Evolutionary conservation across 2,797 vertebrate species (phyloP).

Genomic region (Ataeniobius toweri): DNA sequence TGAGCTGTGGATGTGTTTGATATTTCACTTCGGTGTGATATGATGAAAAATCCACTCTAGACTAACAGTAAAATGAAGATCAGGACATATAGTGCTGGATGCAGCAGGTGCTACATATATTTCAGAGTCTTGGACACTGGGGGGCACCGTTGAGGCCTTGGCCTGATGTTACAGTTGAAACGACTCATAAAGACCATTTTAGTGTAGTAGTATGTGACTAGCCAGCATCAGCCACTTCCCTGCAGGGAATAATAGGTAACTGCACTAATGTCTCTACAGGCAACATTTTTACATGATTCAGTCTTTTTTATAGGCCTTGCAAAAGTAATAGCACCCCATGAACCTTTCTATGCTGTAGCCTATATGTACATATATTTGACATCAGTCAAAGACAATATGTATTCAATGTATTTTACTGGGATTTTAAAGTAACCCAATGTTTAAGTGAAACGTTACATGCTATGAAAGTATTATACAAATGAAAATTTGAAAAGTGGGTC

Average conservation of each 20-base stretch:
- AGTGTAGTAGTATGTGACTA: constrained; percentile 34
- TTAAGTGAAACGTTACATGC: neutral
- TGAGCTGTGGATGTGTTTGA: constrained; percentile 56
- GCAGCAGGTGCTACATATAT: constrained; percentile 70
- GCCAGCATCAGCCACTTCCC: constrained; percentile 26
- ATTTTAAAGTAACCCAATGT: neutral
- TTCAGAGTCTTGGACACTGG: constrained; percentile 60
- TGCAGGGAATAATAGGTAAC: constrained; percentile 8
- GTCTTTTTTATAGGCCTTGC: neutral
- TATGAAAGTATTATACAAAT: neutral
- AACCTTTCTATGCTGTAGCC: neutral
- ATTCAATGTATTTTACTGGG: neutral
- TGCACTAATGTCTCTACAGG: constrained; percentile 21
- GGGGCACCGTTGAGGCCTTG: constrained; percentile 70
- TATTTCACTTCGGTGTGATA: constrained; percentile 60
- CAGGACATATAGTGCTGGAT: constrained; percentile 62
- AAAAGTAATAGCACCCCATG: neutral
- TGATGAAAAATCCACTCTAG: constrained; percentile 58
- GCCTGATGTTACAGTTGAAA: constrained; percentile 64
- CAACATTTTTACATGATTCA: constrained; percentile 25
- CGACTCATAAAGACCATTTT: constrained; percentile 59
- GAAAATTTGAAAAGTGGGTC: neutral
- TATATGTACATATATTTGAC: neutral
- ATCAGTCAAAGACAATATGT: neutral
- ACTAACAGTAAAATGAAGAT: constrained; percentile 56